A percentile compares a stretch with the other conserved stretches of the same genome.
These are phyloP conservation scores for Polydesmus complanatus DNA, from an alignment of 2,888 invertebrate genomes.

Conservation along the genomic window DNA sequence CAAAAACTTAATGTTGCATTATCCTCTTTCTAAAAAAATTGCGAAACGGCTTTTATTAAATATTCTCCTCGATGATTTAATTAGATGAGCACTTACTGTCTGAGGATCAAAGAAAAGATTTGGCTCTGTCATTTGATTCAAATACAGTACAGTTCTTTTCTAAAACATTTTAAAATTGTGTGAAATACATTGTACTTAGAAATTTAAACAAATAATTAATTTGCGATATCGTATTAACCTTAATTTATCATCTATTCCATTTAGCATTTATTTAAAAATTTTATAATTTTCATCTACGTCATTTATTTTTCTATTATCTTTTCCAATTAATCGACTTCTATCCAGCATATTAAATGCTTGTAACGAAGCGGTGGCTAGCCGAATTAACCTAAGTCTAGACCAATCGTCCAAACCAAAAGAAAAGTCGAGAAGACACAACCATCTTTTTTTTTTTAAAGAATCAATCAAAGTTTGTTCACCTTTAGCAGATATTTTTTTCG, in stretches of 20 bases:
- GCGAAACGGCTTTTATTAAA: no score
- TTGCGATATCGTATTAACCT: slow-evolving; percentile 34
- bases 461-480: no score
- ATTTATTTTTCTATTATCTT: slow-evolving; percentile 43
- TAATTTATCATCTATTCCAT: slow-evolving; percentile 54
- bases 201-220: no score
- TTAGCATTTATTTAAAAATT: slow-evolving; percentile 53
- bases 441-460: no score
- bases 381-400: no score
- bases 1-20: slow-evolving; percentile 61
- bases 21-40: slow-evolving; percentile 56
- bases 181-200: neutral
- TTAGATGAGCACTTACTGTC: slow-evolving; percentile 32
- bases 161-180: slow-evolving; percentile 21
- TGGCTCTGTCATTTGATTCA: slow-evolving; percentile 58
- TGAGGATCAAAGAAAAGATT: slow-evolving; percentile 66
- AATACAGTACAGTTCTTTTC: slow-evolving; percentile 58
- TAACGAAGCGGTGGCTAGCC: slow-evolving; percentile 74
- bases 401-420: no score
- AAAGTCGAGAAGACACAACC: no score
- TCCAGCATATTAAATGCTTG: slow-evolving; percentile 78
- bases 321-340: slow-evolving; percentile 50
- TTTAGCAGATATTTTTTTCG: no score
- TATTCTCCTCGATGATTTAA: neutral
- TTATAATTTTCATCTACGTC: slow-evolving; percentile 59